Evolutionary conservation across 2,888 invertebrate genomes (phyloP).

Genomic region (Drosophila imparisetae): DNA sequence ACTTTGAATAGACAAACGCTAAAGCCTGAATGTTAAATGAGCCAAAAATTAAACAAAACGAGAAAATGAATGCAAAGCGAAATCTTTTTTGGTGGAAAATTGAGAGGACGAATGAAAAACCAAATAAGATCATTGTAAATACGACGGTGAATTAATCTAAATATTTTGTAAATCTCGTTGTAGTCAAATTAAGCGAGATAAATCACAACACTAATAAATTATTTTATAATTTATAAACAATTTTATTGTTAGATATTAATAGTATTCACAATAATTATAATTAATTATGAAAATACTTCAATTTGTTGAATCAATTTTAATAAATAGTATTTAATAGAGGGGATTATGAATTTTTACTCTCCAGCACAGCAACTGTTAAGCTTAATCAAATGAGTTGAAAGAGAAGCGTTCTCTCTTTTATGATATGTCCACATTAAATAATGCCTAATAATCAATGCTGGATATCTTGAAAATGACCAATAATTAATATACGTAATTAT

Average conservation of each 20-base stretch:
- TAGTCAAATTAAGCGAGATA: background rate
- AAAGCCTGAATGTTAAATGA: conserved; percentile 77
- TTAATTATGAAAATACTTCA: background rate
- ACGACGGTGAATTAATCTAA: background rate
- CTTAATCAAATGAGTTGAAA: background rate
- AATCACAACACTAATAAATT: background rate
- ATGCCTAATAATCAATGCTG: background rate
- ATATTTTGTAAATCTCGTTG: background rate
- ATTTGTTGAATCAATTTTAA: background rate
- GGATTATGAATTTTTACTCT: background rate
- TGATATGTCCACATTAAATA: background rate
- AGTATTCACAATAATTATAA: background rate
- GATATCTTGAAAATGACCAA: background rate
- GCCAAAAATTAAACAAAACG: conserved; percentile 35
- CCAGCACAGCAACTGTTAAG: background rate
- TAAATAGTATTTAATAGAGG: background rate
- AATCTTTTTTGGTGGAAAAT: conserved; percentile 19
- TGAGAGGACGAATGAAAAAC: conserved; percentile 3
- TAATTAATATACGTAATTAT: conserved; percentile 13
- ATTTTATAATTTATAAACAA: background rate
- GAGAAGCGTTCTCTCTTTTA: background rate
- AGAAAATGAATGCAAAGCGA: conserved; percentile 19
- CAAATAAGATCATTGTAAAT: conserved; percentile 7
- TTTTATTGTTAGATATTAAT: background rate
- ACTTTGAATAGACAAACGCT: conserved; percentile 55